These are phyloP conservation scores for Helarctos malayanus DNA, from an alignment of 2,797 vertebrate species.

Conservation along the genomic window DNA sequence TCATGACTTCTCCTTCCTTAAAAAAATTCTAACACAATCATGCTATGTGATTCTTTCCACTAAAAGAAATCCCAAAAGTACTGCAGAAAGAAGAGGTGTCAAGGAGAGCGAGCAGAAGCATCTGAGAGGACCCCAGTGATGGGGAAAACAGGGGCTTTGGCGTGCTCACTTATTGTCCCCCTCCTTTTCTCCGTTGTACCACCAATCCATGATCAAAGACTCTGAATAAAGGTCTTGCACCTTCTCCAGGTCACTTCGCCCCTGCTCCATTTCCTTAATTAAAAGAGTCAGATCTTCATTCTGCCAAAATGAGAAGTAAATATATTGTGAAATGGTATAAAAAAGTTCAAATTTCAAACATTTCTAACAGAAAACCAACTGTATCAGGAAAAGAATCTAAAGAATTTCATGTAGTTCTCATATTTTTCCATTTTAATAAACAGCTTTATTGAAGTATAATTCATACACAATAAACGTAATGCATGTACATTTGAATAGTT, in stretches of 20 bases:
- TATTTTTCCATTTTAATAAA: neutral
- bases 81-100: neutral
- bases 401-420: neutral
- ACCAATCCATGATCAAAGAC: constrained; percentile 89
- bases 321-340: neutral
- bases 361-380: neutral
- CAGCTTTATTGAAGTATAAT: neutral
- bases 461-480: neutral
- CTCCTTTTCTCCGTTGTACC: constrained; percentile 83
- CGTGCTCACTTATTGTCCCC: constrained; percentile 85
- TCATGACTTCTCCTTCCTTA: neutral
- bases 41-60: constrained; percentile 33
- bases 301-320: constrained; percentile 84
- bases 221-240: constrained; percentile 86
- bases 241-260: constrained; percentile 88
- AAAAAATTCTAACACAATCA: neutral
- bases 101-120: neutral
- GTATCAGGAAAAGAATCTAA: neutral
- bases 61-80: neutral
- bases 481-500: neutral
- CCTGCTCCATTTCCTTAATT: constrained; percentile 90
- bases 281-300: constrained; percentile 90
- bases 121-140: neutral
- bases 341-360: neutral
- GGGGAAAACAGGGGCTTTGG: accelerated